Evolutionary conservation across 2,797 vertebrate genomes (phyloP).

Genomic region (Diplodus puntazzo): DNA sequence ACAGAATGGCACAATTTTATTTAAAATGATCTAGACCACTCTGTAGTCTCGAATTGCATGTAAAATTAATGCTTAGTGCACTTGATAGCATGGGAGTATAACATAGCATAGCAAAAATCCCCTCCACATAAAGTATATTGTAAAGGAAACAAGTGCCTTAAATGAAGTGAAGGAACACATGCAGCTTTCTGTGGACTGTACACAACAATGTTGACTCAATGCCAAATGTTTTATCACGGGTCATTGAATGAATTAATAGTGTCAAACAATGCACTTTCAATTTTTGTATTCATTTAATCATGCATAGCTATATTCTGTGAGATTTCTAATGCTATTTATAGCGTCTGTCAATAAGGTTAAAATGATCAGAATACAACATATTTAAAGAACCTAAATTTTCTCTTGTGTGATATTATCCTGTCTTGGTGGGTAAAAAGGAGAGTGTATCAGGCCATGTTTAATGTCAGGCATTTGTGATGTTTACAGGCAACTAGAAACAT

Average conservation of each 20-base stretch:
- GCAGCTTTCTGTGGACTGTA: background rate
- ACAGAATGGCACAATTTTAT: background rate
- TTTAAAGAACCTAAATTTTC: too few species aligned
- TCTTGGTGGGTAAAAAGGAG: too few species aligned
- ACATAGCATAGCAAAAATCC: background rate
- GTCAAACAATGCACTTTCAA: background rate
- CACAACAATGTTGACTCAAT: too few species aligned
- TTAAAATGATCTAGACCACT: background rate
- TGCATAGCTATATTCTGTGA: constrained; percentile 24
- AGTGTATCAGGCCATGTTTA: too few species aligned
- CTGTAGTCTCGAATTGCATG: background rate
- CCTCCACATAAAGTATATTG: background rate
- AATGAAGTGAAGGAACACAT: constrained; percentile 1
- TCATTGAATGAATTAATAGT: background rate
- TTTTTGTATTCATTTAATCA: background rate
- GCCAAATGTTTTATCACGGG: too few species aligned
- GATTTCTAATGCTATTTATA: too few species aligned
- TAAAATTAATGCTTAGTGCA: background rate
- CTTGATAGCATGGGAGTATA: background rate
- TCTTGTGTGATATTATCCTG: too few species aligned
- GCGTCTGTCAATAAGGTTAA: too few species aligned
- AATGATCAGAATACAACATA: too few species aligned
- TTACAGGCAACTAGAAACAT: too few species aligned
- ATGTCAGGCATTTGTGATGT: too few species aligned
- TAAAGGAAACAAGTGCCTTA: background rate